Conservation (phyloP, 2,797 vertebrate genomes). For the Enteromius paludinosus region DNA sequence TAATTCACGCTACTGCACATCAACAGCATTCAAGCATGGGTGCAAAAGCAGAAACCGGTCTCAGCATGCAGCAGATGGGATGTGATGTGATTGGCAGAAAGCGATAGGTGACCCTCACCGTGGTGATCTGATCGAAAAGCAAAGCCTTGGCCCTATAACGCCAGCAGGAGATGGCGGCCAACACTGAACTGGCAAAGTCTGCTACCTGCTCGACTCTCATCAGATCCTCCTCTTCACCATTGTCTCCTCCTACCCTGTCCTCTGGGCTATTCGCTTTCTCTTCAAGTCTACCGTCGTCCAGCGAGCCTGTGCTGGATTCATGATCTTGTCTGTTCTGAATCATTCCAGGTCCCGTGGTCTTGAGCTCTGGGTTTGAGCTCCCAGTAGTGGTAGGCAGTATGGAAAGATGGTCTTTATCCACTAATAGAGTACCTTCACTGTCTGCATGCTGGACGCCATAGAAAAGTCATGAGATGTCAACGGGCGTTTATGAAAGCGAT, state of each 20-base stretch:
- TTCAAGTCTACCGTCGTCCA: conserved; percentile 28
- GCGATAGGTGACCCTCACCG: conserved; percentile 85
- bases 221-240: conserved; percentile 76
- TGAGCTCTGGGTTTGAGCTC: conserved; percentile 68
- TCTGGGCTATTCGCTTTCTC: conserved; percentile 26
- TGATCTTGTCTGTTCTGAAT: neutral
- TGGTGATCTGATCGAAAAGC: conserved; percentile 91
- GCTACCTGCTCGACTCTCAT: conserved; percentile 93
- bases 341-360: neutral
- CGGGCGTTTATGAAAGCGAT: conserved; percentile 49
- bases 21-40: neutral
- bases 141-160: conserved; percentile 92
- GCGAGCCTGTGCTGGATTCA: conserved; percentile 64
- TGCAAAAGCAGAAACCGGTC: conserved; percentile 4
- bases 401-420: conserved; percentile 68
- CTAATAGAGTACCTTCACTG: conserved; percentile 85
- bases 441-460: conserved; percentile 83
- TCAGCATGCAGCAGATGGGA: conserved; percentile 33
- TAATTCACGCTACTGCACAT: conserved; percentile 25
- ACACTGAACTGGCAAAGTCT: conserved; percentile 85
- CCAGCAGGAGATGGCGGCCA: conserved; percentile 94
- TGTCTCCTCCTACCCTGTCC: conserved; percentile 62
- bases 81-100: conserved; percentile 32
- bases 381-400: conserved; percentile 69
- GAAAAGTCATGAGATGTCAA: conserved; percentile 69